Conservation (phyloP, 2,113 vertebrate species). For the Nestor notabilis region DNA sequence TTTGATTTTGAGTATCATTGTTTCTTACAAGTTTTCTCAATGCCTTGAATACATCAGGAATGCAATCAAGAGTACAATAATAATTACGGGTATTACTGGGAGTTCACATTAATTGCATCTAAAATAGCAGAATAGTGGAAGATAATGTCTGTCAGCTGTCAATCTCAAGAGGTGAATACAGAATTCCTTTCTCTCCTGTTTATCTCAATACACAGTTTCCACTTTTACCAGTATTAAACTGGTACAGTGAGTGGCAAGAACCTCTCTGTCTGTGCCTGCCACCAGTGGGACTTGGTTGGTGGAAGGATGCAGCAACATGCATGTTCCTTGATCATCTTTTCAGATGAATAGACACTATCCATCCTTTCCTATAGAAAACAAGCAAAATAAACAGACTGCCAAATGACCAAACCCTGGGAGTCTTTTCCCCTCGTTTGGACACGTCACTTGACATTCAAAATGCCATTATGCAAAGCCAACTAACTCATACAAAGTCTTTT, state of each 20-base stretch:
- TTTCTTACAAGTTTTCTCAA: background rate
- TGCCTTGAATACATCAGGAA: background rate
- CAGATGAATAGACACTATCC: background rate
- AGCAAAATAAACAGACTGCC: background rate
- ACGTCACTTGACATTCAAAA: slow-evolving; percentile 34
- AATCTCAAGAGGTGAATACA: background rate
- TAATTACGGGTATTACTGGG: background rate
- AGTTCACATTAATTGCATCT: background rate
- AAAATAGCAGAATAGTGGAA: background rate
- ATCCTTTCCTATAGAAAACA: background rate
- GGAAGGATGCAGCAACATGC: fast-evolving
- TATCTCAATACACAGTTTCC: background rate
- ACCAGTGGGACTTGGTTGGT: background rate
- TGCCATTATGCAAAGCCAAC: slow-evolving; percentile 52
- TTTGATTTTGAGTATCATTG: background rate
- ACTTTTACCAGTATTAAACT: background rate
- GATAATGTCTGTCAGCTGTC: background rate
- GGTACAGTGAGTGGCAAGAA: background rate
- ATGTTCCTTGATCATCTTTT: background rate
- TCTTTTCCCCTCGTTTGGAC: slow-evolving; percentile 12
- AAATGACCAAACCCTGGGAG: background rate
- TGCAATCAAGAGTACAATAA: background rate
- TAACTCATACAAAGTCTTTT: background rate
- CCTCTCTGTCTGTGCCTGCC: background rate
- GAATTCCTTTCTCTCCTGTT: background rate